Evolutionary conservation across 2,888 invertebrate species (phyloP), one percentile per base, ranked within the genome.

Genomic region (Temnothorax ravouxi): DNA sequence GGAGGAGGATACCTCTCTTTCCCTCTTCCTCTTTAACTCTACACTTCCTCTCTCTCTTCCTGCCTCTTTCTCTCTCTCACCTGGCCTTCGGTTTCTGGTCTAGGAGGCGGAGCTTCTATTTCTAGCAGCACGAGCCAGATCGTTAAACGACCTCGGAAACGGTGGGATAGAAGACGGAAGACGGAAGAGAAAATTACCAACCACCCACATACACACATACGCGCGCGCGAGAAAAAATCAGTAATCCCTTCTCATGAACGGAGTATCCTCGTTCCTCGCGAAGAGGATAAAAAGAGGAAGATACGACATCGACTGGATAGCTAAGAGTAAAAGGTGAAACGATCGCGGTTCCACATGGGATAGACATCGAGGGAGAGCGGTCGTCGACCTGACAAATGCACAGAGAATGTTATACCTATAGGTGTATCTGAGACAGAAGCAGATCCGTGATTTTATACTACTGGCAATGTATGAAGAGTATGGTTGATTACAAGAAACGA

Each of bases 71-170:
- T 76, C 64, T 67, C 72, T 74, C 50, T 64, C 61, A 59, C 66
- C 80, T 81, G 6, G 25, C 56, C 76, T 50, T 61, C 86, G 82
- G 81, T 85, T 80, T 79, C 89, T 91, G 81, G 88, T 93, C 94
- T 92, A 93, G 94, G 93, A 94, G 94, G 94, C 94, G 94, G 94
- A 90, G 94, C 94, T 88, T 92, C 92, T 92, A 93, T 93, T 93
- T 93, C 93, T 94, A 93, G 59, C 71, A 84, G 66, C 59, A 52
- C 76, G 80, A 52, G 77, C 72, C 66, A 84, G 87, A 86, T 86
- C 91, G 88, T 84, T 86, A 88, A 89, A 85, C 81, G 85, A 88
- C 71, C 77, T n/a, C 41, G 25, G 80, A 38, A 83, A 79, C 80
- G 62, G 64, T 1, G 71, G 61, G 77, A 79, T 41, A 84, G 72